These are phyloP conservation scores for Cataglyphis albicans DNA, from an alignment of 2,888 invertebrate genomes.

Conservation along the genomic window DNA sequence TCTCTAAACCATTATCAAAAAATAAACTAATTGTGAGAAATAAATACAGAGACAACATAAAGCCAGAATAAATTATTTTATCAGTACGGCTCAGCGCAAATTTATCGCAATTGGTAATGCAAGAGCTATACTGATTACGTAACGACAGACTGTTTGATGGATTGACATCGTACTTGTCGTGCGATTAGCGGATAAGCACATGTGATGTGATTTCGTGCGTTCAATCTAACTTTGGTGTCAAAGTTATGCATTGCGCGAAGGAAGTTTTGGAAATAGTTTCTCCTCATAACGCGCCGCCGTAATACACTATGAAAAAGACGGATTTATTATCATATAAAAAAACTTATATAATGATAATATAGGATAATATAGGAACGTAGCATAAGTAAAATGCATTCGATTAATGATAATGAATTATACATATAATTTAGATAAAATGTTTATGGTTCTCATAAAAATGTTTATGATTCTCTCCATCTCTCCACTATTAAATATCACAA, in stretches of 20 bases:
- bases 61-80: constrained; percentile 24
- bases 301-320: not conserved
- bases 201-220: constrained; percentile 59
- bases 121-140: constrained; percentile 68
- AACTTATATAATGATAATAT: constrained; percentile 2
- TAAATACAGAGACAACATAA: not conserved
- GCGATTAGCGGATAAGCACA: constrained; percentile 60
- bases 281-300: not conserved
- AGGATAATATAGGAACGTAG: not conserved
- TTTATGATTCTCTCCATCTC: not conserved
- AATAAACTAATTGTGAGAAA: not conserved
- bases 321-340: constrained; percentile 9
- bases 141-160: constrained; percentile 70
- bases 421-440: constrained; percentile 15
- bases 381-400: constrained; percentile 25
- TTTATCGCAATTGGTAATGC: constrained; percentile 59
- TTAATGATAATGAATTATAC: constrained; percentile 14
- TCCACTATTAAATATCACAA: not conserved
- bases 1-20: constrained; percentile 8
- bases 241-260: constrained; percentile 36
- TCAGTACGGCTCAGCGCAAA: constrained; percentile 37
- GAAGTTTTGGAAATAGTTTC: constrained; percentile 42
- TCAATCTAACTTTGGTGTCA: constrained; percentile 40
- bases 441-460: not conserved
- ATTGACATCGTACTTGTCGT: constrained; percentile 65